These are phyloP conservation scores for Aegotheles bennettii DNA, from an alignment of 2,113 vertebrate genomes.

Conservation along the genomic window DNA sequence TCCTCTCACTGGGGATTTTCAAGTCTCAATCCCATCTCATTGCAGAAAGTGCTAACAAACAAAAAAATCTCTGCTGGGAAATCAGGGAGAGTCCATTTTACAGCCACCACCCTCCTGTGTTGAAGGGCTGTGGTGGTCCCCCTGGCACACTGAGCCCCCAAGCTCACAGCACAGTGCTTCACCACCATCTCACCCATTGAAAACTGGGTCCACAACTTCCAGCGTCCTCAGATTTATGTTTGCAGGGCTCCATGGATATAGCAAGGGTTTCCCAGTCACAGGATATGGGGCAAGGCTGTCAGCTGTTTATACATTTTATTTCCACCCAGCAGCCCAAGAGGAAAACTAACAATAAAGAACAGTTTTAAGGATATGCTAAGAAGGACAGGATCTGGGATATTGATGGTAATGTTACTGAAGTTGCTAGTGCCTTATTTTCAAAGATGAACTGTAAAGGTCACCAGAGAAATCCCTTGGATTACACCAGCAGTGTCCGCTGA, in stretches of 20 bases:
- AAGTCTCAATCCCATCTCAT: neutral
- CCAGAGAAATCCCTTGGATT: neutral
- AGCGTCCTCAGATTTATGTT: neutral
- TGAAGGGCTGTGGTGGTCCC: neutral
- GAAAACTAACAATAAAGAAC: neutral
- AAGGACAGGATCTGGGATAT: neutral
- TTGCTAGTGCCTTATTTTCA: neutral
- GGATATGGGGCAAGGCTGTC: neutral
- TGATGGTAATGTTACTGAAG: neutral
- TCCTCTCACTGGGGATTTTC: neutral
- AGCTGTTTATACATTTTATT: neutral
- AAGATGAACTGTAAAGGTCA: neutral
- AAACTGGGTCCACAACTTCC: neutral
- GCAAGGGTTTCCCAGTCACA: accelerated
- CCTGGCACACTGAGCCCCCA: accelerated
- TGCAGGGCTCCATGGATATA: neutral
- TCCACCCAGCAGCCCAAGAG: neutral
- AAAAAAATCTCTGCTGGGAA: neutral
- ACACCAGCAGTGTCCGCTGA: neutral
- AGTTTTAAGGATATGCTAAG: neutral
- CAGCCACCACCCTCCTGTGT: accelerated
- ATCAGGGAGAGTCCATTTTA: neutral
- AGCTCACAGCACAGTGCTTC: accelerated
- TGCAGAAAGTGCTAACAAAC: neutral
- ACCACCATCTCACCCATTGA: accelerated